Evolutionary conservation across 2,888 invertebrate genomes (phyloP), one percentile per base, ranked within the genome.

Genomic region (Eupithecia inturbata): DNA sequence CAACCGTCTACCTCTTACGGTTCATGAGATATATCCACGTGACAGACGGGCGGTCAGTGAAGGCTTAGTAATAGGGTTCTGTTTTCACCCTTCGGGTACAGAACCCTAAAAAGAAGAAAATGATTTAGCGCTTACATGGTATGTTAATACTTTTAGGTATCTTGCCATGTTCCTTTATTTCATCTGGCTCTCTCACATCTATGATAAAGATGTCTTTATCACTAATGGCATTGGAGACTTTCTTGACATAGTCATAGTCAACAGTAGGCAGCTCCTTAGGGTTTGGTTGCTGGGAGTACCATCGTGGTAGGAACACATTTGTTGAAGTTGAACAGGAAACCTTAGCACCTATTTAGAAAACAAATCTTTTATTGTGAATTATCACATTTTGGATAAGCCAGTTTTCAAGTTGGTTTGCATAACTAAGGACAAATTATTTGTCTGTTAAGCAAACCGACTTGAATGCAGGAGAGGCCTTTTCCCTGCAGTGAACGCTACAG

Each of bases 71-170:
- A n/a, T n/a, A n/a, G n/a, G n/a, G n/a, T n/a, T n/a, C n/a, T n/a
- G n/a, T n/a, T n/a, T n/a, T n/a, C n/a, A n/a, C n/a, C n/a, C n/a
- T n/a, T n/a, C n/a, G n/a, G n/a, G n/a, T n/a, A n/a, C n/a, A n/a
- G n/a, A n/a, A n/a, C n/a, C n/a, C n/a, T n/a, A n/a, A n/a, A n/a
- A 14, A n/a, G 9, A 33, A 33, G n/a, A 1, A 22, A 31, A 16
- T 19, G 14, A 41, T 16, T 16, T 62, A 19, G 53, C 71, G 91
- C 95, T 95, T 95, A 96, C 97, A 93, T 81, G 97, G 97, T 87
- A 97, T 97, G 84, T 97, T 97, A 70, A 97, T 95, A 83, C 97
- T 97, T 71, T 96, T 96, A 53, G 97, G 97, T 75, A 97, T 95
- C 83, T 94, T 92, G 4, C 97, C 97, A 80, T 96, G 95, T 84